These are phyloP conservation scores for Ahaetulla prasina DNA, from an alignment of 2,113 vertebrate genomes.

Conservation along the genomic window DNA sequence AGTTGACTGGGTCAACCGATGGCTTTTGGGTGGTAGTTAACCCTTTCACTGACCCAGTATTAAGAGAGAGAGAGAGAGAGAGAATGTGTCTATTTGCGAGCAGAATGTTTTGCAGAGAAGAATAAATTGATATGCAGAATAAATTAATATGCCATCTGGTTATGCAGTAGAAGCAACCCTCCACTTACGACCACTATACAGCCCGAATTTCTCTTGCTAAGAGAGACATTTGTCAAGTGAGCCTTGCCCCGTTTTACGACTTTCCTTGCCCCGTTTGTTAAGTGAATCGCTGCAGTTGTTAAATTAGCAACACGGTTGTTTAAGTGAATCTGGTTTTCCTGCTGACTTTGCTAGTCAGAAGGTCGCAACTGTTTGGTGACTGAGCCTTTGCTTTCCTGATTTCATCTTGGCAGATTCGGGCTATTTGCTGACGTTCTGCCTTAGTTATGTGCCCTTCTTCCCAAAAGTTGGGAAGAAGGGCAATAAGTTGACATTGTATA, in stretches of 20 bases:
- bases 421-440: too few relatives aligned
- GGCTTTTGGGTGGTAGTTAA: not conserved
- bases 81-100: not conserved
- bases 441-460: too few relatives aligned
- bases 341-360: too few relatives aligned
- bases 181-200: not conserved
- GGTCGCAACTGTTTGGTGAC: too few relatives aligned
- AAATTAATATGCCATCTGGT: not conserved
- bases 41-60: not conserved
- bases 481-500: too few relatives aligned
- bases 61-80: not conserved
- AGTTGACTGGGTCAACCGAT: not conserved
- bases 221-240: not conserved
- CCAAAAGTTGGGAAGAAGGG: too few relatives aligned
- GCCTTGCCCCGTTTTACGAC: not conserved
- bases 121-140: not conserved
- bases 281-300: not conserved
- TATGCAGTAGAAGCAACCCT: not conserved
- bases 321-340: not conserved
- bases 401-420: too few relatives aligned
- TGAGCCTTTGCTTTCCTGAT: too few relatives aligned
- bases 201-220: not conserved
- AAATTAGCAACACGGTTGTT: not conserved
- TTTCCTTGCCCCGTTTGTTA: not conserved
- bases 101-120: not conserved